Evolutionary conservation across 2,113 vertebrate genomes (phyloP).

Genomic region (Tachycineta bicolor): DNA sequence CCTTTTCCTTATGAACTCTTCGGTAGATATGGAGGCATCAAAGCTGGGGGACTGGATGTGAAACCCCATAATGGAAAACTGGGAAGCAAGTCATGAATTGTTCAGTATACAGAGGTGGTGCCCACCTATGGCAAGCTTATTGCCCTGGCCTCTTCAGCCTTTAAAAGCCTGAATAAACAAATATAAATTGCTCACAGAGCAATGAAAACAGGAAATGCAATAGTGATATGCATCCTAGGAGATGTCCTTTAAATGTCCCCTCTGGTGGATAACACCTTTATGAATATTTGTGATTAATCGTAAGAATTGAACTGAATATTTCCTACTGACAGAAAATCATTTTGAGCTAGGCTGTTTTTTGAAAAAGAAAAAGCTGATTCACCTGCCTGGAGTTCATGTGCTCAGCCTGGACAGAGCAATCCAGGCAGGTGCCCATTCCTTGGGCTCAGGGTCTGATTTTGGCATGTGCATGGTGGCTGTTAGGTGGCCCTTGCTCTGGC

Average conservation of each 20-base stretch:
- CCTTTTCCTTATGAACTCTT: background rate
- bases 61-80: background rate
- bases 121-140: background rate
- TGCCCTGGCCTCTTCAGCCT: background rate
- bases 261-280: background rate
- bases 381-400: background rate
- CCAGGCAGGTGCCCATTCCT: background rate
- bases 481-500: background rate
- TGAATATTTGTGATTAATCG: background rate
- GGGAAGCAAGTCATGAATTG: background rate
- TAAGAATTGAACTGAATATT: background rate
- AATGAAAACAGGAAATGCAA: background rate
- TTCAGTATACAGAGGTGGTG: background rate
- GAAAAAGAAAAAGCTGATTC: background rate
- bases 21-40: background rate
- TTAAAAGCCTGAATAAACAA: background rate
- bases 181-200: background rate
- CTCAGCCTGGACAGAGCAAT: fast-evolving
- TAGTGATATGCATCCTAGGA: background rate
- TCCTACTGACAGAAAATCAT: background rate
- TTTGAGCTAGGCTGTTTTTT: background rate
- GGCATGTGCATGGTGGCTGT: background rate
- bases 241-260: background rate
- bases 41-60: background rate
- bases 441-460: fast-evolving